Percentiles rank a stretch among this genome's conserved stretches.
phyloP scores from a whole-genome alignment of 2,888 invertebrate genomes.

The Eulithis prunata region DNA sequence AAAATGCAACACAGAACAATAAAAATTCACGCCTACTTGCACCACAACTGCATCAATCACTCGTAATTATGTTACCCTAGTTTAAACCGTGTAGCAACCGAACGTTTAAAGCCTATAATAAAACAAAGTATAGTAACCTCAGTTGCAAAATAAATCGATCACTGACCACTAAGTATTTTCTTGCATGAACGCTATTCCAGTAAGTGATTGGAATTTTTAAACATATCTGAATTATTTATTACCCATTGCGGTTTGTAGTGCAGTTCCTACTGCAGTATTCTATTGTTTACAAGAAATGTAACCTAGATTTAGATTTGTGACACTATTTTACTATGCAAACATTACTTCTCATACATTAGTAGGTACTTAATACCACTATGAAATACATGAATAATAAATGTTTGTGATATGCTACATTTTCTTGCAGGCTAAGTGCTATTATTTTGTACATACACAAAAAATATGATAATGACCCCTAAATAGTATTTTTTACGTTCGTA shows the following conservation, averaged over 20 bases:
- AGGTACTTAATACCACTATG: too few species aligned
- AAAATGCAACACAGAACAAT: too few species aligned
- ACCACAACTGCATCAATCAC: too few species aligned
- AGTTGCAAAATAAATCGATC: slow-evolving; percentile 36
- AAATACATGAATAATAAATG: neutral
- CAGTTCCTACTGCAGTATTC: slow-evolving; percentile 23
- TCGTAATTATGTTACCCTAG: too few species aligned
- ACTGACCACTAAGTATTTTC: slow-evolving; percentile 26
- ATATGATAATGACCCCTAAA: too few species aligned
- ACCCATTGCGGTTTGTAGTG: slow-evolving; percentile 20
- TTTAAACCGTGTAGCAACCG: slow-evolving; percentile 5
- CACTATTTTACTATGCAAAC: too few species aligned
- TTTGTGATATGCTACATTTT: too few species aligned
- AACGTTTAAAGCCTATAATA: slow-evolving; percentile 9
- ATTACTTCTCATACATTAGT: too few species aligned
- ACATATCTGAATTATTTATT: slow-evolving; percentile 40
- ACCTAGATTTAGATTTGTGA: neutral
- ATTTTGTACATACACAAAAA: too few species aligned
- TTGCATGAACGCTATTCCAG: slow-evolving; percentile 31
- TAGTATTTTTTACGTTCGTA: too few species aligned
- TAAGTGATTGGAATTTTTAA: slow-evolving; percentile 38
- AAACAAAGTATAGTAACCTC: neutral
- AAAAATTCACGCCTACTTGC: too few species aligned
- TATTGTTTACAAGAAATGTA: slow-evolving; percentile 27
- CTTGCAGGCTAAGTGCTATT: too few species aligned